A percentile compares a stretch with the other conserved stretches of the same genome.
Evolutionary conservation across 2,797 vertebrate species (phyloP).

Genomic region (Fundulus diaphanus): DNA sequence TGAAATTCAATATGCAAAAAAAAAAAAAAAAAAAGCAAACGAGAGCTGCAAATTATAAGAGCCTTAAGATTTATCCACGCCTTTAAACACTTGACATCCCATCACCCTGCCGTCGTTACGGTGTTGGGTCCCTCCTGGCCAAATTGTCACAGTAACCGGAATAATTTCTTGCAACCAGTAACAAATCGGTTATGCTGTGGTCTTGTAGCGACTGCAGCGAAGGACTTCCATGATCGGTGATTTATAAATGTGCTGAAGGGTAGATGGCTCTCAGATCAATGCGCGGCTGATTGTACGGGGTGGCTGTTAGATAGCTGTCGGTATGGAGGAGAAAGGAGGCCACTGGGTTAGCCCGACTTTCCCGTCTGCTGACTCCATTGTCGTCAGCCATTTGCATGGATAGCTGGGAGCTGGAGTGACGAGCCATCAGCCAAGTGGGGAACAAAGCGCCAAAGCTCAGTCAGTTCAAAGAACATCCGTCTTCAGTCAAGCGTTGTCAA

Average conservation of each 20-base stretch:
- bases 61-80: constrained; percentile 65
- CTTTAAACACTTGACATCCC: constrained; percentile 70
- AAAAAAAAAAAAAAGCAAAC: too few relatives aligned
- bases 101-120: constrained; percentile 69
- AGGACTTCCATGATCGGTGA: constrained; percentile 44
- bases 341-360: constrained; percentile 66
- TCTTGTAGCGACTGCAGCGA: constrained; percentile 29
- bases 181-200: constrained; percentile 46
- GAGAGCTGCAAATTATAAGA: too few relatives aligned
- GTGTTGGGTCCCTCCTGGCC: constrained; percentile 59
- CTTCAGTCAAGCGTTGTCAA: constrained; percentile 47
- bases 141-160: constrained; percentile 54
- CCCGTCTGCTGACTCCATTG: constrained; percentile 77
- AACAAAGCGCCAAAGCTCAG: constrained; percentile 44
- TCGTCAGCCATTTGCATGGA: constrained; percentile 54
- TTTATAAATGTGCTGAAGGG: constrained; percentile 70
- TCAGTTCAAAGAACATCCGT: constrained; percentile 44
- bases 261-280: constrained; percentile 65
- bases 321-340: constrained; percentile 65
- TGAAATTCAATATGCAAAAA: constrained; percentile 53
- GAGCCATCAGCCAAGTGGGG: constrained; percentile 48
- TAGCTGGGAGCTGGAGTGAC: constrained; percentile 63
- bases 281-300: constrained; percentile 69
- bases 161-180: constrained; percentile 61
- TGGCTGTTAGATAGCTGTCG: constrained; percentile 65